Percentiles rank a stretch among this genome's conserved stretches.
These are phyloP conservation scores for Phyllotis vaccarum DNA, from an alignment of 2,797 vertebrate species.

Conservation along the genomic window DNA sequence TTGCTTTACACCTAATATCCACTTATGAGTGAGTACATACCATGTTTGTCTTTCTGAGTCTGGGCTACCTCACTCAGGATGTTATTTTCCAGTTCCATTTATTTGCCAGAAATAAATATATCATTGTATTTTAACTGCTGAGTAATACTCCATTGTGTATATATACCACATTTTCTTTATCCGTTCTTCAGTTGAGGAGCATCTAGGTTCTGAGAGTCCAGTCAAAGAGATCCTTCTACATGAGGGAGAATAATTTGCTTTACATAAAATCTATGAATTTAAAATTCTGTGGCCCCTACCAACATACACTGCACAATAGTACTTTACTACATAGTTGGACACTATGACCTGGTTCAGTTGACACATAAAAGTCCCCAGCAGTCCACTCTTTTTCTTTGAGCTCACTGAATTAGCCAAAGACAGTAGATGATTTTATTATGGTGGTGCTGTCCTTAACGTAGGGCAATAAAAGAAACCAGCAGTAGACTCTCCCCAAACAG, in stretches of 20 bases:
- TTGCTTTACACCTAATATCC: too few species aligned
- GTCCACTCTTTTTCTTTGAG: neutral
- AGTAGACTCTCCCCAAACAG: neutral
- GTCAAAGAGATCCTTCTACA: neutral
- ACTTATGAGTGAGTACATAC: too few species aligned
- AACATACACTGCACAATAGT: neutral
- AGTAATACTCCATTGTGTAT: too few species aligned
- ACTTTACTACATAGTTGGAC: neutral
- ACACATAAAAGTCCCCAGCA: neutral
- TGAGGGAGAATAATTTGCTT: neutral
- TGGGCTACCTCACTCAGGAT: too few species aligned
- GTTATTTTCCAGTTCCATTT: too few species aligned
- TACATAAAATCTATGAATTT: neutral
- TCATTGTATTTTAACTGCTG: too few species aligned
- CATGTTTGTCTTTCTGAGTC: too few species aligned
- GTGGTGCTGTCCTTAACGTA: neutral
- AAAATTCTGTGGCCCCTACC: neutral
- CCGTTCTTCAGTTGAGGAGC: too few species aligned
- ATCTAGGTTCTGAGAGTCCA: too few species aligned
- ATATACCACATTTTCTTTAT: too few species aligned
- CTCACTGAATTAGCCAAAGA: neutral
- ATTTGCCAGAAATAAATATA: too few species aligned
- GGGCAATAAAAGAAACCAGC: neutral
- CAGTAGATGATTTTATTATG: neutral
- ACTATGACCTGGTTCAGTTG: neutral